Evolutionary conservation across 2,113 vertebrate genomes (phyloP), one percentile per base, ranked within the genome.

Genomic region (Cyprinodon brontotheroides): DNA sequence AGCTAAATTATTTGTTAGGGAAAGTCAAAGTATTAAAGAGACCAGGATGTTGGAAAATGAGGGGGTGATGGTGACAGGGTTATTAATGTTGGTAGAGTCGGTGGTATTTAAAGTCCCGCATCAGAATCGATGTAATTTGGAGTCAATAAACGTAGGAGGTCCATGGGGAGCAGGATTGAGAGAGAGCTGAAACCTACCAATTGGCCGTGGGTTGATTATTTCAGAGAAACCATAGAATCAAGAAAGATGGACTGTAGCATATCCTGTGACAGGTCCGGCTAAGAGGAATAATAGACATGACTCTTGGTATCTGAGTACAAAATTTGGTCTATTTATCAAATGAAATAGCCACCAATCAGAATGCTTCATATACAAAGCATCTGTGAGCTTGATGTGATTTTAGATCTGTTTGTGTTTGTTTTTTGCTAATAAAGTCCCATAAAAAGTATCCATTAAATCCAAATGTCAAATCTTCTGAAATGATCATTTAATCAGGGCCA

Each of bases 101-200:
- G 61, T 38, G 53, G 11, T n/a, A 50, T 75, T 77, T 63, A 72
- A 20, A 61, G 69, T 67, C 45, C 43, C 45, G 66, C 66, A 7
- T 45, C 67, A 48, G 60, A 65, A 50, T 45, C 37, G 37, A 69
- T 50, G 53, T 22, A n/a, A 43, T 75, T 47, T 29, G 8, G 7
- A 66, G 47, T 78, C 63, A 5, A 65, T 74, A 74, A 48, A 43
- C 0, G 0, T 12, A 43, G 75, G 38, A 36, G 3, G 47, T 39
- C 69, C 45, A 61, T 50, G 53, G n/a, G 61, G 53, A 37, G 47
- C 45, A 29, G 38, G 14, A 57, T 64, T 47, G 67, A 57, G 38
- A 60, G 59, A 72, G 61, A 48, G 36, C 36, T 65, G 45, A 14
- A 67, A 62, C 45, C 39, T 40, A 29, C 40, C 4, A 0, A 11